Evolutionary conservation across 2,888 invertebrate species (phyloP).

Genomic region (Allophyes oxyacanthae): DNA sequence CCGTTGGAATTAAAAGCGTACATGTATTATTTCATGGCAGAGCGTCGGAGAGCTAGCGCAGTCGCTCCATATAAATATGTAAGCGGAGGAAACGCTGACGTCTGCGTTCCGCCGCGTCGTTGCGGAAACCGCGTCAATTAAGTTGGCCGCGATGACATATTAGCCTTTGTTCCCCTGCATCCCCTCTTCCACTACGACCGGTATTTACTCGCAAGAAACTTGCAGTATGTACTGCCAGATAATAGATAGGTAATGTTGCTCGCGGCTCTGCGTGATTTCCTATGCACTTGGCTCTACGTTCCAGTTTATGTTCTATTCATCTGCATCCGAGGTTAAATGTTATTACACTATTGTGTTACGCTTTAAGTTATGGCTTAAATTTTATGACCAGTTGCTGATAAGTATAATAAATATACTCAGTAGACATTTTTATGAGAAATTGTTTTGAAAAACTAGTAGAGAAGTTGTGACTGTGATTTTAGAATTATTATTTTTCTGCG

Average conservation of each 20-base stretch:
- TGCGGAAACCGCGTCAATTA: constrained; percentile 89
- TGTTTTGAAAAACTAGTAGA: too few species aligned
- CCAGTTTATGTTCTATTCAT: constrained; percentile 54
- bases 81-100: constrained; percentile 84
- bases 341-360: constrained; percentile 39
- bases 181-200: constrained; percentile 64
- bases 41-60: constrained; percentile 53
- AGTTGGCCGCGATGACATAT: constrained; percentile 87
- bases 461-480: too few species aligned
- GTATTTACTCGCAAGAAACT: constrained; percentile 77
- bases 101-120: constrained; percentile 84
- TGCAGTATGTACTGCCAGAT: constrained; percentile 57
- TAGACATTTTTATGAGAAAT: too few species aligned
- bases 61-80: constrained; percentile 83
- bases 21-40: constrained; percentile 60
- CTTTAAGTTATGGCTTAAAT: constrained; percentile 10
- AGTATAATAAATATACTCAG: not conserved
- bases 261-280: constrained; percentile 59
- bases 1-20: constrained; percentile 60
- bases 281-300: constrained; percentile 48
- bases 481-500: not conserved
- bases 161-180: constrained; percentile 83
- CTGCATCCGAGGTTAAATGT: constrained; percentile 41
- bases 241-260: constrained; percentile 61
- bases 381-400: constrained; percentile 1